phyloP scores from a whole-genome alignment of 53 echinoderm and acorn worm genomes.

The Temnopleurus reevesii region DNA sequence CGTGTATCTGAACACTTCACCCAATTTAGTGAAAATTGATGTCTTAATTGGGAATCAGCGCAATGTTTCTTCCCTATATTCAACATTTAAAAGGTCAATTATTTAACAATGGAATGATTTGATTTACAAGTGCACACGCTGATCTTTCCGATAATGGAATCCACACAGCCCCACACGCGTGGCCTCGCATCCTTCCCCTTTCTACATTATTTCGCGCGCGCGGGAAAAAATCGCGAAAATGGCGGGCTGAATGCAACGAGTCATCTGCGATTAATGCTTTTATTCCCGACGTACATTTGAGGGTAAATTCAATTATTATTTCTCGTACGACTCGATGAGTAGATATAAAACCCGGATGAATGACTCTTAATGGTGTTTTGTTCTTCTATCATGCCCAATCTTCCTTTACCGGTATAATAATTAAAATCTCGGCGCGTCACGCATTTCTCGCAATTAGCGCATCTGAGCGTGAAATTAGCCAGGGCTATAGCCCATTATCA shows the following conservation, averaged over 20 bases:
- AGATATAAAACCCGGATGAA: constrained; percentile 42
- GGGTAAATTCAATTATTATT: constrained; percentile 41
- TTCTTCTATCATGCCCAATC: background rate
- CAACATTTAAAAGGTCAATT: constrained; percentile 28
- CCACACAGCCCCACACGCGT: background rate
- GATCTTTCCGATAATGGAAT: background rate
- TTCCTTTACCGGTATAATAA: constrained; percentile 1
- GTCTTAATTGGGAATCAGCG: background rate
- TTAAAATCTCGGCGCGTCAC: constrained; percentile 47
- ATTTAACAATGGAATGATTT: constrained; percentile 24
- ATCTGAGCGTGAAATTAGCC: constrained; percentile 18
- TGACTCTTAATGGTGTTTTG: constrained; percentile 10
- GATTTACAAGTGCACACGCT: background rate
- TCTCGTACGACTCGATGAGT: constrained; percentile 4
- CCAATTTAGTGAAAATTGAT: background rate
- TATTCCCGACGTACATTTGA: background rate
- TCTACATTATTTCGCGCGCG: background rate
- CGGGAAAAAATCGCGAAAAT: background rate
- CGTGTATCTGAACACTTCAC: background rate
- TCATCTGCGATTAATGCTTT: constrained; percentile 30
- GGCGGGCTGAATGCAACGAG: background rate
- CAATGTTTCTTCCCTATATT: constrained; percentile 18
- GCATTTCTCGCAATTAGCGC: constrained; percentile 41
- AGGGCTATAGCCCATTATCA: constrained; percentile 25
- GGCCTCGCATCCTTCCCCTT: background rate